Evolutionary conservation across 2,113 vertebrate genomes (phyloP).

Genomic region (Catharus minimus): DNA sequence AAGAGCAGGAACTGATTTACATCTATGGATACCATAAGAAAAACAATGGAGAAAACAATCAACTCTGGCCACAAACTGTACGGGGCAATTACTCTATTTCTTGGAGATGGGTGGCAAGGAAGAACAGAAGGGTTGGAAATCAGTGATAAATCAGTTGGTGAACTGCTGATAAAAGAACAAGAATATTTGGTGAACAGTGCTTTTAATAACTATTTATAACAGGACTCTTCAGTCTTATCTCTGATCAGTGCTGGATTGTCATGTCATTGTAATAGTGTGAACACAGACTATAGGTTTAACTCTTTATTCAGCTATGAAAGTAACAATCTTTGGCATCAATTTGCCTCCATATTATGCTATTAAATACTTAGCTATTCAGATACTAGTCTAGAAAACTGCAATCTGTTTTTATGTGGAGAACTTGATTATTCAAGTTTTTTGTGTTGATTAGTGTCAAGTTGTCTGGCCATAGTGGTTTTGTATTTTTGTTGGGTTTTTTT

Average conservation of each 20-base stretch:
- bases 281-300: slow-evolving; percentile 15
- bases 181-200: neutral
- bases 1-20: slow-evolving; percentile 39
- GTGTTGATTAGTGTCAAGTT: slow-evolving; percentile 24
- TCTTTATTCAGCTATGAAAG: slow-evolving; percentile 38
- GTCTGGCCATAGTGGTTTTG: neutral
- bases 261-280: slow-evolving; percentile 34
- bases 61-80: slow-evolving; percentile 40
- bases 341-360: slow-evolving; percentile 37
- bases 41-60: slow-evolving; percentile 31
- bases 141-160: neutral
- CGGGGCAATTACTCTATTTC: slow-evolving; percentile 27
- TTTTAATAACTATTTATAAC: slow-evolving; percentile 44
- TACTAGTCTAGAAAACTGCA: slow-evolving; percentile 47
- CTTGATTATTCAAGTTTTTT: slow-evolving; percentile 33
- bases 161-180: slow-evolving; percentile 19
- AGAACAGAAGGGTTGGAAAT: neutral
- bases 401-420: slow-evolving; percentile 11
- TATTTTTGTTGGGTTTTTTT: neutral
- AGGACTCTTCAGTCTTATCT: slow-evolving; percentile 23
- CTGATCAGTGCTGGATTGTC: slow-evolving; percentile 45
- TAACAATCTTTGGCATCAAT: slow-evolving; percentile 7
- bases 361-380: slow-evolving; percentile 31
- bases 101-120: neutral
- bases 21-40: slow-evolving; percentile 1